Evolutionary conservation across 2,797 vertebrate species (phyloP), one percentile per base, ranked within the genome.

Genomic region (Oreonectes daqikongensis): DNA sequence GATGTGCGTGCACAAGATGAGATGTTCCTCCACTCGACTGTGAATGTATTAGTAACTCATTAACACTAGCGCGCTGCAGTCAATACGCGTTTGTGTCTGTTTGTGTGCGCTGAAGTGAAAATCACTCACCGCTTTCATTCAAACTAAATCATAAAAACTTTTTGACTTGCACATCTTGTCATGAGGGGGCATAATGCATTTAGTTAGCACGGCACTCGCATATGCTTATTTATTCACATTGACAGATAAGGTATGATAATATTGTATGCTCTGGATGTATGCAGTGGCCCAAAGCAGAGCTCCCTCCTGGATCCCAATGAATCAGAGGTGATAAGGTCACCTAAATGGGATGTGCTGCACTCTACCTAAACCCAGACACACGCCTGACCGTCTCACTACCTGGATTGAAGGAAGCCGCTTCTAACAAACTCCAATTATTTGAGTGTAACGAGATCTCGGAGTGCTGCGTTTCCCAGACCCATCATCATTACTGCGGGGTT

Each of bases 361-460:
- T 78, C 85, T 82, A 71, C 71, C 76, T 66, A 85, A 82, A 88
- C 84, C 79, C 82, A 84, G 44, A 89, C 82, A 84, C 82, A 85
- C 86, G 89, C 85, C 84, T 86, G 84, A 84, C 84, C 86, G 82
- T 73, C 70, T 80, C 32, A 28, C 71, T 68, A 35, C 20, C 0
- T 18, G 77, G 85, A 85, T 82, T 63, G 70, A 84, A 83, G 82
- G 83, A 26, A 80, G 82, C 84, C 79, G 85, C 85, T 84, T 90
- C 90, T 84, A 88, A 88, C 87, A 90, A 90, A 86, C 85, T 89
- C 88, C 88, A 90, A 92, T 92, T 91, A 92, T 91, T 85, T 87
- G 48, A 69, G 69, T 85, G 84, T 92, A 93, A 93, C 90, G 90
- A 92, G 89, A 90, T 89, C 90, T 87, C 20, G 81, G 83, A 83